Percentiles rank a stretch among this genome's conserved stretches.
Conservation (phyloP, 2,797 vertebrate species). For the Premnoplex brunnescens region DNA sequence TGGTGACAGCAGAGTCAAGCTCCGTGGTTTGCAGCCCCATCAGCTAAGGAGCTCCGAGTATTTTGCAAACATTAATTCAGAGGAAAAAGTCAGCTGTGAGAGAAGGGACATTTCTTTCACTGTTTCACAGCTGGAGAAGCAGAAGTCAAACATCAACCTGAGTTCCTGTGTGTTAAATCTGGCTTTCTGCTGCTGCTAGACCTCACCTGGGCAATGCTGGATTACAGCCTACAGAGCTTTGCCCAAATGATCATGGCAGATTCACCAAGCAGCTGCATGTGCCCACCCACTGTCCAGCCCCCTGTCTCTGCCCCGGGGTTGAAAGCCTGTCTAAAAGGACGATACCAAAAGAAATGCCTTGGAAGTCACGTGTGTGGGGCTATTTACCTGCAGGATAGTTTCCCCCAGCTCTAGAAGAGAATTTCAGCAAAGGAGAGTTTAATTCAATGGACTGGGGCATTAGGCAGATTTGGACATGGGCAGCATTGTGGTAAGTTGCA, state of each 20-base stretch:
- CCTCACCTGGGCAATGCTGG: not conserved
- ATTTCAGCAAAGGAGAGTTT: not conserved
- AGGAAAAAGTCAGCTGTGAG: not conserved
- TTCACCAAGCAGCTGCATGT: not conserved
- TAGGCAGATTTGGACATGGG: not conserved
- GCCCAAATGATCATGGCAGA: rapidly evolving
- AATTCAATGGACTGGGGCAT: not conserved
- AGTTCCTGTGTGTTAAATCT: not conserved
- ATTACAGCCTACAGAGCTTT: not conserved
- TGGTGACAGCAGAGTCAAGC: conserved; percentile 21
- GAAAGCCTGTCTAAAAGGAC: not conserved
- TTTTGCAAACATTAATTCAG: not conserved
- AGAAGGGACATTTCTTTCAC: not conserved
- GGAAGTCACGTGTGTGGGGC: rapidly evolving
- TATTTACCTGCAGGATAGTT: not conserved
- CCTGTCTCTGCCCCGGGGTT: rapidly evolving
- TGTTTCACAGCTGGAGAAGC: not conserved
- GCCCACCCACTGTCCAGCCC: not conserved
- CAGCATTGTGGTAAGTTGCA: not conserved
- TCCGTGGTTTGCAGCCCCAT: not conserved
- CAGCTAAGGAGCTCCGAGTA: not conserved
- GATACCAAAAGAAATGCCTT: not conserved
- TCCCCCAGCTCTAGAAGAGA: not conserved
- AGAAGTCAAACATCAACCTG: not conserved
- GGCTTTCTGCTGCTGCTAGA: not conserved